Evolutionary conservation across 2,888 invertebrate genomes (phyloP).

Genomic region (Erynnis tages): DNA sequence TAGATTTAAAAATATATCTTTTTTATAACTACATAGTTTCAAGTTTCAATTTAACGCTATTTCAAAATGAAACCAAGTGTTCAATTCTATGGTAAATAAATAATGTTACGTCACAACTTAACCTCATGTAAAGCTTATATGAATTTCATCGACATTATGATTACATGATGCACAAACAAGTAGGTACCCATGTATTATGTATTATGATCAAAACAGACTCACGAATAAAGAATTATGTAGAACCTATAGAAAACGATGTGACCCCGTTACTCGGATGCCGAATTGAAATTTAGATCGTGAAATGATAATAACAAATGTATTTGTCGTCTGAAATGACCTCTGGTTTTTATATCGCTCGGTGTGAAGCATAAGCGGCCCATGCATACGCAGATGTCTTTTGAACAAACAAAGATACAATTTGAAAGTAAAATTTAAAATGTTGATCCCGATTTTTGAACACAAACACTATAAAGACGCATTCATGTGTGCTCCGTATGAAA

Average conservation of each 20-base stretch:
- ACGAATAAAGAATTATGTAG: constrained; percentile 59
- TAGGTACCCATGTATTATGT: constrained; percentile 32
- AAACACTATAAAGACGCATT: constrained; percentile 48
- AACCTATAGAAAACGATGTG: constrained; percentile 65
- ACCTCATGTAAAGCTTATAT: constrained; percentile 19
- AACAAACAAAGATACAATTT: constrained; percentile 73
- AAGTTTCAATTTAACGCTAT: too few relatives aligned
- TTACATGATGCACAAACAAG: constrained; percentile 20
- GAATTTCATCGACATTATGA: constrained; percentile 23
- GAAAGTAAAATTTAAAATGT: constrained; percentile 66
- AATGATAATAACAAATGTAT: constrained; percentile 72
- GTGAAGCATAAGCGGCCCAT: constrained; percentile 59
- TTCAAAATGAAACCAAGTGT: too few relatives aligned
- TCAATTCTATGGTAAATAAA: too few relatives aligned
- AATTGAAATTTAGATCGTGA: constrained; percentile 73
- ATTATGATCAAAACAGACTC: constrained; percentile 14
- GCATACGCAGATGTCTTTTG: constrained; percentile 68
- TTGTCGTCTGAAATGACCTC: constrained; percentile 69
- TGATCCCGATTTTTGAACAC: constrained; percentile 64
- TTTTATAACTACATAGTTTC: too few relatives aligned
- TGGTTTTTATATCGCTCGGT: constrained; percentile 52
- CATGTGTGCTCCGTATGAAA: neutral
- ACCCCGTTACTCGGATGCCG: constrained; percentile 72
- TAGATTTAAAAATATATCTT: too few relatives aligned
- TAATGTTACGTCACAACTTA: neutral